Evolutionary conservation across 2,113 vertebrate genomes (phyloP), one percentile per base, ranked within the genome.

Genomic region (Cynocephalus volans): DNA sequence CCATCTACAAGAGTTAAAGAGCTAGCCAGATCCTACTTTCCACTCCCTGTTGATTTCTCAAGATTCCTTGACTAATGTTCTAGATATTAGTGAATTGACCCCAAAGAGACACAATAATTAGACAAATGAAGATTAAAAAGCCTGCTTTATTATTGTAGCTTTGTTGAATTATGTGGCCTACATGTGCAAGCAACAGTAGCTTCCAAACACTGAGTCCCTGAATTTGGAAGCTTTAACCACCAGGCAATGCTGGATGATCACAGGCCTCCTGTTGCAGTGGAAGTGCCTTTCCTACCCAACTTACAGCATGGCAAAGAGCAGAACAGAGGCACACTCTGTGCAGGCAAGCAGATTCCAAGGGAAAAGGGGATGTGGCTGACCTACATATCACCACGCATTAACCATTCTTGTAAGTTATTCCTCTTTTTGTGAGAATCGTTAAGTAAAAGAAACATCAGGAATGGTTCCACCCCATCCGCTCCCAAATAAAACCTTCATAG

Each of bases 401-500:
- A 8, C 31, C 2, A 8, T 67, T 70, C 36, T 33, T 33, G 6
- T 31, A 52, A 36, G 33, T 33, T 69, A 9, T 6, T 54, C 33
- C 64, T 94, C 41, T 62, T 93, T 41, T 70, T 7, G 11, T 72
- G 65, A 88, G 33, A 72, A 24, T 33, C 23, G 45, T 17, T 58
- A 76, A 81, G 24, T 81, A 88, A 58, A 88, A 67, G 15, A 95
- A 90, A 88, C 14, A n/a, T 76, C 69, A 83, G 90, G 50, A 69
- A 76, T 60, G 19, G 75, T 26, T 52, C 36, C 11, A 48, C 33
- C 52, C 21, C n/a, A 41, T 14, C 8, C 13, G 67, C 1, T n/a
- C 18, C 41, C 58, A 82, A 41, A 41, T 33, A 60, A 3, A 65
- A 33, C 21, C 19, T 41, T 67, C 65, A 58, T 41, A 26, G 31